These are phyloP conservation scores for Nothura maculosa DNA, from an alignment of 2,797 vertebrate genomes.

Conservation along the genomic window DNA sequence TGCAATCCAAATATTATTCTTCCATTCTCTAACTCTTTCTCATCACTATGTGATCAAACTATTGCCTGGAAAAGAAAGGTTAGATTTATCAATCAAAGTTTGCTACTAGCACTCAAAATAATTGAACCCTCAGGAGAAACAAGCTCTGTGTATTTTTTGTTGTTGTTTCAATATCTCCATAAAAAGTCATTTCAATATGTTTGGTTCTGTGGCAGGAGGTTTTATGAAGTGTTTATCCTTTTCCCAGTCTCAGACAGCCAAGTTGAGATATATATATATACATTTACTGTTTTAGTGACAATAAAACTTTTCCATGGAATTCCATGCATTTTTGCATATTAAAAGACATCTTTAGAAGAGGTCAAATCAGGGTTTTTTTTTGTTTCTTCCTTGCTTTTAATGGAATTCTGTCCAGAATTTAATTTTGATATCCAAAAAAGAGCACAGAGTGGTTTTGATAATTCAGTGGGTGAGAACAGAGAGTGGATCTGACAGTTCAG, in stretches of 20 bases:
- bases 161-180: conserved; percentile 73
- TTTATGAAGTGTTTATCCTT: conserved; percentile 65
- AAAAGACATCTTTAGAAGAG: not conserved
- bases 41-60: conserved; percentile 76
- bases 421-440: not conserved
- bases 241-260: conserved; percentile 38
- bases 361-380: not conserved
- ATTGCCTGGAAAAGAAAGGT: conserved; percentile 72
- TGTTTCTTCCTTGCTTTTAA: not conserved
- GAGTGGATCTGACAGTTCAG: not conserved
- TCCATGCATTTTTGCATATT: not conserved
- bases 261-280: not conserved
- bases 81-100: conserved; percentile 81
- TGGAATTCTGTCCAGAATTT: not conserved
- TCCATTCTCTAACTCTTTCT: conserved; percentile 76
- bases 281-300: not conserved
- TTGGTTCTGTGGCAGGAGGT: conserved; percentile 54
- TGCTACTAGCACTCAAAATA: conserved; percentile 75
- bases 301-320: conserved; percentile 1
- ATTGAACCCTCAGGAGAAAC: conserved; percentile 79
- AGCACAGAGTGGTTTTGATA: not conserved
- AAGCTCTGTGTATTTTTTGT: conserved; percentile 43
- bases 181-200: conserved; percentile 78
- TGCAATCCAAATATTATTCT: conserved; percentile 80
- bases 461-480: not conserved